Conservation (phyloP, 2,113 vertebrate genomes). For the Mobula birostris region DNA sequence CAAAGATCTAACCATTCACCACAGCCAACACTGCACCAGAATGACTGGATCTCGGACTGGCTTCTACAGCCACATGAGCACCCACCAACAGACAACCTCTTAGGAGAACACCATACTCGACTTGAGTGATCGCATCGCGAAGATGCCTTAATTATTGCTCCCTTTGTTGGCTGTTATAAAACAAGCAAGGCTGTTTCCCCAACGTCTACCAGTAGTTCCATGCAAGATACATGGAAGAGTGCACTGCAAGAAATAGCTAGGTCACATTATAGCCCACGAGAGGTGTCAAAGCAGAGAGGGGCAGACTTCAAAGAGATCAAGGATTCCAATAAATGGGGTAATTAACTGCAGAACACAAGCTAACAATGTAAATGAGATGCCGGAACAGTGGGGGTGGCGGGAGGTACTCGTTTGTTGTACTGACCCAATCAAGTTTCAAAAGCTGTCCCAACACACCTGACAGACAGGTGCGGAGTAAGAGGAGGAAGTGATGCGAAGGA, state of each 20-base stretch:
- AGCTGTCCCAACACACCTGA: not conserved
- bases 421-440: not conserved
- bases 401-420: not conserved
- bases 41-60: too few relatives aligned
- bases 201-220: not conserved
- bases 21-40: too few relatives aligned
- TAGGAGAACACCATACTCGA: too few relatives aligned
- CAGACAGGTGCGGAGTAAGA: too few relatives aligned
- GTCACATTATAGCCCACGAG: not conserved
- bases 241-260: not conserved
- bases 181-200: not conserved
- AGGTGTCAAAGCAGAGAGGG: not conserved
- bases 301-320: not conserved
- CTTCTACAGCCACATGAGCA: too few relatives aligned
- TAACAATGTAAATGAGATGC: constrained; percentile 16
- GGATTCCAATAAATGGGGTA: not conserved
- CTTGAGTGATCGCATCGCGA: too few relatives aligned
- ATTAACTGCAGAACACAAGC: not conserved
- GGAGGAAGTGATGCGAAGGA: not conserved
- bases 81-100: too few relatives aligned
- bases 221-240: not conserved
- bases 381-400: not conserved
- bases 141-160: not conserved
- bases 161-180: not conserved
- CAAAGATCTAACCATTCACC: too few relatives aligned